Percentiles rank a stretch among this genome's conserved stretches.
These are phyloP conservation scores for Argyra leucocephala DNA, from an alignment of 2,888 invertebrate genomes.

Conservation along the genomic window DNA sequence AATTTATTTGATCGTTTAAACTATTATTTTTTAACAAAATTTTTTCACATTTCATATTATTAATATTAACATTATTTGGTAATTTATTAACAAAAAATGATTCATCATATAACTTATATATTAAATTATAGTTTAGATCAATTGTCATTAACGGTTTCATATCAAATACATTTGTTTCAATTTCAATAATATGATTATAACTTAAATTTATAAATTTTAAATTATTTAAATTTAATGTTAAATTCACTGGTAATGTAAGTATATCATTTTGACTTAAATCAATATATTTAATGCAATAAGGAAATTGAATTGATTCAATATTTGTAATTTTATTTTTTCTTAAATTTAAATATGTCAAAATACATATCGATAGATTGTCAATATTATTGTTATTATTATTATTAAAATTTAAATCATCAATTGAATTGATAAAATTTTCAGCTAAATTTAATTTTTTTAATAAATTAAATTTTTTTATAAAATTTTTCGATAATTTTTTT, in stretches of 20 bases:
- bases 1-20: neutral
- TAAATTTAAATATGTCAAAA: neutral
- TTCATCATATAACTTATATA: neutral
- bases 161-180: neutral
- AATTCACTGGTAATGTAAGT: neutral
- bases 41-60: neutral
- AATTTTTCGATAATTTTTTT: neutral
- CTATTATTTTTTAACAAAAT: neutral
- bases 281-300: neutral
- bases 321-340: neutral
- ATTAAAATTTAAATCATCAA: neutral
- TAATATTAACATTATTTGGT: neutral
- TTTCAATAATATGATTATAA: neutral
- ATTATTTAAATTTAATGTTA: neutral
- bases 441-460: slow-evolving; percentile 3
- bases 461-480: neutral
- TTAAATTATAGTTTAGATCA: neutral
- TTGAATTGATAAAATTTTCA: neutral
- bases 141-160: neutral
- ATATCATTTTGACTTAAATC: neutral
- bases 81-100: neutral
- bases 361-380: neutral
- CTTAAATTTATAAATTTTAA: neutral
- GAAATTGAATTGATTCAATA: neutral
- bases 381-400: neutral